These are phyloP conservation scores for Pagrus major DNA, from an alignment of 2,113 vertebrate species.

Conservation along the genomic window DNA sequence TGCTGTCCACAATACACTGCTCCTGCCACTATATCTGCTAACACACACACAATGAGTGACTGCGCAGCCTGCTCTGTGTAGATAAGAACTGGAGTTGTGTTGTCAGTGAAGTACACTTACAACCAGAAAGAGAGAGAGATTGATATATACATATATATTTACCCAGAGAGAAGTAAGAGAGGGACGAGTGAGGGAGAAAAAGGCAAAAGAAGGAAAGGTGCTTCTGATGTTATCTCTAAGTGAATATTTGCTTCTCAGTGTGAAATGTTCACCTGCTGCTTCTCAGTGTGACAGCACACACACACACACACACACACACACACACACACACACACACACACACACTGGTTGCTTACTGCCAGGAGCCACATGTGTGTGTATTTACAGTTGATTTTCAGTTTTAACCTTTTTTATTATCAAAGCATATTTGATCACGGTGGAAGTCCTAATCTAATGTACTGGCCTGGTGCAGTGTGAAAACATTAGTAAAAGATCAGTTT, in stretches of 20 bases:
- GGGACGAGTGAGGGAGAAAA: constrained; percentile 29
- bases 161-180: constrained; percentile 52
- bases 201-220: constrained; percentile 45
- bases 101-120: constrained; percentile 69
- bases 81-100: constrained; percentile 78
- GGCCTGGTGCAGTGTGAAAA: constrained; percentile 26
- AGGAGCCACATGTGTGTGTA: constrained; percentile 20
- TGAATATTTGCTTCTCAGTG: constrained; percentile 79
- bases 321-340: constrained; percentile 18
- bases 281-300: constrained; percentile 44
- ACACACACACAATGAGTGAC: constrained; percentile 26
- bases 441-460: constrained; percentile 48
- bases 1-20: constrained; percentile 56
- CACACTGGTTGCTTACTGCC: constrained; percentile 10
- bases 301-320: constrained; percentile 28
- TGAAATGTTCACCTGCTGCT: constrained; percentile 58
- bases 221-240: constrained; percentile 72
- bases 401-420: constrained; percentile 41
- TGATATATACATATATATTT: constrained; percentile 64
- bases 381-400: constrained; percentile 25
- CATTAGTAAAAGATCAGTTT: constrained; percentile 31
- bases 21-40: constrained; percentile 39
- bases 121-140: constrained; percentile 56
- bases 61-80: constrained; percentile 69
- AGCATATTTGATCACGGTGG: constrained; percentile 38